Base-by-base conservation (phyloP, 2,888 invertebrate genomes). In the Chaitophorus viminalis region DNA sequence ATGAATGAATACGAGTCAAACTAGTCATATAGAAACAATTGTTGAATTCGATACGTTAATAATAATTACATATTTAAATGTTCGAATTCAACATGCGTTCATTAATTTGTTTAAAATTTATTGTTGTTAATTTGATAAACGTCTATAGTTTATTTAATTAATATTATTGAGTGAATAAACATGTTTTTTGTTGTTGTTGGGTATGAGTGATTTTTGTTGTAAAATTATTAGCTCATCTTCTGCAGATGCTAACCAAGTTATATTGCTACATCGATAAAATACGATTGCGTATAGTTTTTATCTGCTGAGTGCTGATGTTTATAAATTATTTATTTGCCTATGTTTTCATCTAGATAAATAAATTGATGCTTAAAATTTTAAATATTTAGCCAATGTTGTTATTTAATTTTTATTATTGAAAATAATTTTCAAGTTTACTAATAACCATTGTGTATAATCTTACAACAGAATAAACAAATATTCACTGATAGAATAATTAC, bases 141-240 rank as follows among this genome's bases (percentile, higher is more conserved):
- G 31, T 81, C 36, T 85, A n/a, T n/a, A 76, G 84, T 76, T 84
- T 76, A 77, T 85, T 85, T 77, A 77, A 77, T 77, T 68, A 76
- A 85, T 85, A 85, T n/a, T 68, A 52, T 85, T 52, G 84, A 85
- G 84, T 85, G 77, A 85, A 85, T 85, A 85, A 85, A 85, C 52
- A 33, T 33, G 65, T 77, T 79, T 83, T 85, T 77, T 79, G 75
- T 85, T 75, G 36, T 77, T 52, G 76, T 77, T 75, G 25, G 46
- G 65, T 65, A 83, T 17, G 75, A 83, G 77, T 85, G 84, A 68
- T 85, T 76, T 76, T 85, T 68, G 84, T 85, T 77, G 33, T 85
- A 82, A 72, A 39, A 60, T 70, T 75, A 75, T 39, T 82, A 17
- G 65, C 29, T 65, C 39, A 75, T 31, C 31, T 65, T 76, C 18